Conservation (phyloP, 2,797 vertebrate genomes). For the Cynodonichthys magdalenae region DNA sequence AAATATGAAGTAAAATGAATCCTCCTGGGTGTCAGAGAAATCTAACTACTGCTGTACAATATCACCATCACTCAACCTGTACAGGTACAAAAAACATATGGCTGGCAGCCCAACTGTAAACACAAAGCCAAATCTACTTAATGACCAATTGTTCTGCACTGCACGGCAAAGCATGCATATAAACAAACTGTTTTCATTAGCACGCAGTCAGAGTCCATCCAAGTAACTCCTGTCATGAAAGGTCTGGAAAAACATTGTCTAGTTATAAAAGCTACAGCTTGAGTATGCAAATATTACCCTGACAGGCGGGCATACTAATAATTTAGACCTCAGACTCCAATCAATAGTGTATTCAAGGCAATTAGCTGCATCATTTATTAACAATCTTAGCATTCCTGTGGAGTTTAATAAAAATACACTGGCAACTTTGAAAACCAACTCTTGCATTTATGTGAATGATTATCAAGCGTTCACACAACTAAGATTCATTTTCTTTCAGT, state of each 20-base stretch:
- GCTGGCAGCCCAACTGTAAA: slow-evolving; percentile 33
- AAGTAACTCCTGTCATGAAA: slow-evolving; percentile 14
- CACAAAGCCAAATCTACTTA: slow-evolving; percentile 55
- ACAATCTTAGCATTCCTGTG: slow-evolving; percentile 9
- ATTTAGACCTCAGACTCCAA: neutral
- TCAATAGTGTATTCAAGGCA: slow-evolving; percentile 1
- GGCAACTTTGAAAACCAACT: neutral
- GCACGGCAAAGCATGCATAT: slow-evolving; percentile 1
- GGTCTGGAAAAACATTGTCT: neutral
- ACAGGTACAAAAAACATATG: slow-evolving; percentile 37
- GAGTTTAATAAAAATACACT: slow-evolving; percentile 1
- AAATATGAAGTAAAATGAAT: slow-evolving; percentile 9
- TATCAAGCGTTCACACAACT: too few relatives aligned
- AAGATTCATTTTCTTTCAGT: too few relatives aligned
- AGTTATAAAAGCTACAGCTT: neutral
- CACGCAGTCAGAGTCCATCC: slow-evolving; percentile 4
- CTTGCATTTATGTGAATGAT: too few relatives aligned
- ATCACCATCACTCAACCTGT: slow-evolving; percentile 17
- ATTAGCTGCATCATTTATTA: slow-evolving; percentile 4
- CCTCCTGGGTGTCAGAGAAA: slow-evolving; percentile 33
- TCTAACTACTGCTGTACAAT: slow-evolving; percentile 39
- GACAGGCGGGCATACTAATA: neutral
- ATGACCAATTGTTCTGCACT: slow-evolving; percentile 54
- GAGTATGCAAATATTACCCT: neutral
- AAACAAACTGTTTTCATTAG: slow-evolving; percentile 33